Evolutionary conservation across 2,797 vertebrate species (phyloP).

Genomic region (Lophotriccus pileatus): DNA sequence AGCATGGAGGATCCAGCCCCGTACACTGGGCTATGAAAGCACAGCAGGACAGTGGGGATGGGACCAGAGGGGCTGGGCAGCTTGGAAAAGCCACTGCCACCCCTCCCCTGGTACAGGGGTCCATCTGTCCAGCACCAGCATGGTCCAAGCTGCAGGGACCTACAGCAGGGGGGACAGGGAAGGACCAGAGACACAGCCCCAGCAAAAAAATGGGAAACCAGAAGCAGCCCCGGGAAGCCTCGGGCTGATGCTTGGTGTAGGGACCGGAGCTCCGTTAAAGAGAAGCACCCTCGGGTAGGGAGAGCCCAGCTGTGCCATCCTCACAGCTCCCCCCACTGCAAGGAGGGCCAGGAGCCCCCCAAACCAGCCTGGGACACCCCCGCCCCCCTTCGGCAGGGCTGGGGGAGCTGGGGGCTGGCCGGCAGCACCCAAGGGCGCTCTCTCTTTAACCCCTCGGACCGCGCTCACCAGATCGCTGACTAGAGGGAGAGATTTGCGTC

Average conservation of each 20-base stretch:
- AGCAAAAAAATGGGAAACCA: not conserved
- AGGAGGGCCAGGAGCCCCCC: not conserved
- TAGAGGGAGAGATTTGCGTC: conserved; percentile 92
- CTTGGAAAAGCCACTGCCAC: not conserved
- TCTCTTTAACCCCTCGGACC: conserved; percentile 54
- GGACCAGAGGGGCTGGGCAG: not conserved
- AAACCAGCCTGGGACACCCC: not conserved
- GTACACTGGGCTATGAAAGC: not conserved
- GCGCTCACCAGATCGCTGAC: conserved; percentile 90
- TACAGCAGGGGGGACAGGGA: not conserved
- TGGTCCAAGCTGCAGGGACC: not conserved
- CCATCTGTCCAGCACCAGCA: not conserved
- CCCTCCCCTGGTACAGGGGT: not conserved
- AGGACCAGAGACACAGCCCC: not conserved
- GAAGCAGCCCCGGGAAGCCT: not conserved
- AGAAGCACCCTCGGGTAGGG: conserved; percentile 19
- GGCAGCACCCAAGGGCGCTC: conserved; percentile 22
- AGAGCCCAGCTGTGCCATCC: not conserved
- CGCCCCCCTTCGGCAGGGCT: not conserved
- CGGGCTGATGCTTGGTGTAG: conserved; percentile 19
- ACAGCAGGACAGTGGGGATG: not conserved
- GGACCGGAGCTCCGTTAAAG: conserved; percentile 32
- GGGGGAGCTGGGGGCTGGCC: not conserved
- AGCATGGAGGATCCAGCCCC: not conserved
- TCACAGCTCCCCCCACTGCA: not conserved